A percentile compares a stretch with the other conserved stretches of the same genome.
Evolutionary conservation across 92 coral and sea anemone species (phyloP).

Genomic region (Actinernus sp.): DNA sequence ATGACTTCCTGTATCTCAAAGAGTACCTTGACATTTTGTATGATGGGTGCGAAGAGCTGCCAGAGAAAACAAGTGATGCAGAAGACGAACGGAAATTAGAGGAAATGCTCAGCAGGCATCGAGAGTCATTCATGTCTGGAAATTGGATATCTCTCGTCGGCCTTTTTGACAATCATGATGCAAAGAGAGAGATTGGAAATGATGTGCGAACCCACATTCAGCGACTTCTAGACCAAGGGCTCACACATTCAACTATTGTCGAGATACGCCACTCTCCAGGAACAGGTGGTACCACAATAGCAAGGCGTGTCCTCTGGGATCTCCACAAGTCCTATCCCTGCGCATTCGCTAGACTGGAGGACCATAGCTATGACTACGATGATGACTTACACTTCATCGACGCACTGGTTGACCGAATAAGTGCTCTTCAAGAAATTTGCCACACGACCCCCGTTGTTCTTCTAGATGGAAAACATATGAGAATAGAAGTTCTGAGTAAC

Average conservation of each 20-base stretch:
- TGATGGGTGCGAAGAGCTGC: slow-evolving; percentile 73
- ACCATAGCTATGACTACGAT: slow-evolving; percentile 57
- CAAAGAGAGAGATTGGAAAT: slow-evolving; percentile 62
- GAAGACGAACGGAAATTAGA: slow-evolving; percentile 50
- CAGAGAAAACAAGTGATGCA: slow-evolving; percentile 15
- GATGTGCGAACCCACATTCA: slow-evolving; percentile 75
- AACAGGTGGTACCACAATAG: slow-evolving; percentile 91
- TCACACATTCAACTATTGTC: slow-evolving; percentile 62
- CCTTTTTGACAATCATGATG: slow-evolving; percentile 82
- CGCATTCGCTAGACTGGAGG: slow-evolving; percentile 63
- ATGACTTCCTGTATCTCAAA: slow-evolving; percentile 65
- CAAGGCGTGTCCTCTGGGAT: slow-evolving; percentile 91
- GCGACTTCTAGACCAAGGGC: slow-evolving; percentile 67
- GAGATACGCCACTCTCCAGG: slow-evolving; percentile 88
- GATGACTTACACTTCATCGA: slow-evolving; percentile 68
- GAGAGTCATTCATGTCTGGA: slow-evolving; percentile 79
- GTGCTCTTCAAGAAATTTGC: slow-evolving; percentile 73
- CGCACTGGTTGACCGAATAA: slow-evolving; percentile 71
- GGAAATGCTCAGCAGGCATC: slow-evolving; percentile 62
- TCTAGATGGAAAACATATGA: slow-evolving; percentile 80
- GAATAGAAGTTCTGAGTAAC: slow-evolving; percentile 67
- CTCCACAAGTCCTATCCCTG: slow-evolving; percentile 85
- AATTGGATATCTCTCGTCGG: slow-evolving; percentile 78
- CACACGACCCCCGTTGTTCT: slow-evolving; percentile 72
- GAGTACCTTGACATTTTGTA: slow-evolving; percentile 77